Evolutionary conservation across 2,888 invertebrate genomes (phyloP).

Genomic region (Eucriotettix oculatus): DNA sequence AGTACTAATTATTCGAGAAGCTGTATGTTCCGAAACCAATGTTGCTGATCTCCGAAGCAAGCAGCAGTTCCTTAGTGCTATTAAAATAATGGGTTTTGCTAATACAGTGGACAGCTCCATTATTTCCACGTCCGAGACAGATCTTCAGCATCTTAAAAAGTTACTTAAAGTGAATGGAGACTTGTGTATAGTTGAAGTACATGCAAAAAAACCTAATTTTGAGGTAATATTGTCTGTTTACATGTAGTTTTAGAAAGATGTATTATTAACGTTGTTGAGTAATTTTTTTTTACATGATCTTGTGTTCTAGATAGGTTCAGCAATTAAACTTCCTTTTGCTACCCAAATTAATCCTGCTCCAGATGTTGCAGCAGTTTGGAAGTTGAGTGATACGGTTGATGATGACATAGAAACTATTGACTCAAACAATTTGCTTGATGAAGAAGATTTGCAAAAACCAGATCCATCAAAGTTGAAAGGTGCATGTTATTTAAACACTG

Average conservation of each 20-base stretch:
- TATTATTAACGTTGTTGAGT: constrained; percentile 1
- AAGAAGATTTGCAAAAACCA: constrained; percentile 77
- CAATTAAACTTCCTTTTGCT: constrained; percentile 34
- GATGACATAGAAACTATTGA: constrained; percentile 69
- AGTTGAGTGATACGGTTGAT: constrained; percentile 38
- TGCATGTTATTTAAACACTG: constrained; percentile 22
- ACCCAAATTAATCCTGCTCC: constrained; percentile 16
- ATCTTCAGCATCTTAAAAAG: constrained; percentile 11
- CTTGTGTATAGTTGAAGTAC: constrained; percentile 18
- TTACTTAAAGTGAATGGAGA: constrained; percentile 5
- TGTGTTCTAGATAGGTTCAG: constrained; percentile 36
- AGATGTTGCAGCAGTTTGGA: constrained; percentile 46
- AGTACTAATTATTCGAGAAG: constrained; percentile 34
- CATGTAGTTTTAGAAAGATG: background rate
- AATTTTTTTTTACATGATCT: background rate
- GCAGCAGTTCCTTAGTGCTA: constrained; percentile 24
- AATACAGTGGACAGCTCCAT: constrained; percentile 20
- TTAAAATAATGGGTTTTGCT: constrained; percentile 49
- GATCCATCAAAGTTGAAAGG: constrained; percentile 69
- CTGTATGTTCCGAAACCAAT: constrained; percentile 7
- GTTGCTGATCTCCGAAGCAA: constrained; percentile 19
- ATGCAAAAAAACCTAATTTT: constrained; percentile 50
- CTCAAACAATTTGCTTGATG: constrained; percentile 75
- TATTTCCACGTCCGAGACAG: constrained; percentile 18
- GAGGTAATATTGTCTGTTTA: constrained; percentile 27